Conservation (phyloP, 35 echinoderm and acorn worm genomes). For the Apostichopus parvimensis region DNA sequence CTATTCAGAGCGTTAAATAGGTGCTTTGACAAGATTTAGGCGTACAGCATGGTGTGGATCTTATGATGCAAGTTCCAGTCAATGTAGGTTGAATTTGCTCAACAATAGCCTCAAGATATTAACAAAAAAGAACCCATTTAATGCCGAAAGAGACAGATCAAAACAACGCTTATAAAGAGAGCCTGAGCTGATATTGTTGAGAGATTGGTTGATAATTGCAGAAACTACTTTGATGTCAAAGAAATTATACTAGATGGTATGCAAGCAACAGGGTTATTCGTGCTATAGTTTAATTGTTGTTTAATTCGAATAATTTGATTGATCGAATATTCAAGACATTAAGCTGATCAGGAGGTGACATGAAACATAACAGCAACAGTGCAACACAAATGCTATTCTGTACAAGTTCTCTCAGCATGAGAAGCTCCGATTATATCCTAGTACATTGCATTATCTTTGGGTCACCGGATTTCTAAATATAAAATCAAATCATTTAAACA, state of each 20-base stretch:
- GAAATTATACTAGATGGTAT: too few species aligned
- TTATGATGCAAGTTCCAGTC: neutral
- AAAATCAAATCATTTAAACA: too few species aligned
- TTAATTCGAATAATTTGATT: neutral
- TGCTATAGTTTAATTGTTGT: neutral
- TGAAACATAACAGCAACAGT: neutral
- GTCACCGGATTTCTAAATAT: too few species aligned
- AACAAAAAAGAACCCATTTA: neutral
- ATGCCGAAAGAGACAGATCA: neutral
- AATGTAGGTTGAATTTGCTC: constrained; percentile 1
- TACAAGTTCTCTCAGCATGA: neutral
- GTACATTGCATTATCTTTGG: neutral
- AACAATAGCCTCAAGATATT: neutral
- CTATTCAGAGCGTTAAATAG: neutral
- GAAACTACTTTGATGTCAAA: neutral
- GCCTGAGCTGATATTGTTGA: neutral
- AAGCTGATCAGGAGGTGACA: neutral
- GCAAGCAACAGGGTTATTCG: too few species aligned
- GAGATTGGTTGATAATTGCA: constrained; percentile 35
- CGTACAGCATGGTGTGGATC: neutral
- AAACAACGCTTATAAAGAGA: neutral
- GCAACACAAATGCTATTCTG: neutral
- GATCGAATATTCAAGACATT: neutral
- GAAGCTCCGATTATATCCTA: neutral
- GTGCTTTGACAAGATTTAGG: constrained; percentile 9